These are phyloP conservation scores for Ophioninae sp. DNA, from an alignment of 2,888 invertebrate species.

Conservation along the genomic window DNA sequence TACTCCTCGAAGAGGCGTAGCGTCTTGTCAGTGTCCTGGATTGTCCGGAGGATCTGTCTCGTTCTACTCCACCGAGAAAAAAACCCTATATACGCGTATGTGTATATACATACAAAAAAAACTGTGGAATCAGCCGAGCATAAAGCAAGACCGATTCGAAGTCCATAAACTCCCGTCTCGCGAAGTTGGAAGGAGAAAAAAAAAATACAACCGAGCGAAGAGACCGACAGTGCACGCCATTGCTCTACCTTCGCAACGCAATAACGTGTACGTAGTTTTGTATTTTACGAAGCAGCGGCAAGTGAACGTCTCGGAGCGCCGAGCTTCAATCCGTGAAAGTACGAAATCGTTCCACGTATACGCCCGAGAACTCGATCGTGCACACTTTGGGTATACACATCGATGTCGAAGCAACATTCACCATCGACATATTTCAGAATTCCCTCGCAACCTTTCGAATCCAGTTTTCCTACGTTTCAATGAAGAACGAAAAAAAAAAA, in stretches of 20 bases:
- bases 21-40: constrained; percentile 7
- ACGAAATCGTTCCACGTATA: constrained; percentile 60
- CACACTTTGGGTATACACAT: constrained; percentile 10
- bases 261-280: constrained; percentile 21
- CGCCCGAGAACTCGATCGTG: constrained; percentile 41
- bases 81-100: constrained; percentile 62
- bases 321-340: constrained; percentile 60
- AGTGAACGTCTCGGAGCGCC: constrained; percentile 57
- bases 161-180: constrained; percentile 70
- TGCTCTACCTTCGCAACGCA: constrained; percentile 14
- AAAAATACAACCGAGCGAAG: constrained; percentile 66
- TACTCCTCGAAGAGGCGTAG: too few relatives aligned
- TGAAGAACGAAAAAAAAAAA: neutral
- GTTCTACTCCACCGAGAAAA: constrained; percentile 65
- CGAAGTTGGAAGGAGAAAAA: constrained; percentile 32
- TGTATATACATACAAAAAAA: constrained; percentile 60
- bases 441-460: constrained; percentile 22
- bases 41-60: constrained; percentile 7
- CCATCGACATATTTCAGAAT: neutral
- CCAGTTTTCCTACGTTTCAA: constrained; percentile 20
- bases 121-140: constrained; percentile 75
- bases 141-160: constrained; percentile 77
- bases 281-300: constrained; percentile 47
- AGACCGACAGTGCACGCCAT: constrained; percentile 56
- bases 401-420: neutral